Conservation (phyloP, 2,797 vertebrate species). For the Enteromius trimaculatus region DNA sequence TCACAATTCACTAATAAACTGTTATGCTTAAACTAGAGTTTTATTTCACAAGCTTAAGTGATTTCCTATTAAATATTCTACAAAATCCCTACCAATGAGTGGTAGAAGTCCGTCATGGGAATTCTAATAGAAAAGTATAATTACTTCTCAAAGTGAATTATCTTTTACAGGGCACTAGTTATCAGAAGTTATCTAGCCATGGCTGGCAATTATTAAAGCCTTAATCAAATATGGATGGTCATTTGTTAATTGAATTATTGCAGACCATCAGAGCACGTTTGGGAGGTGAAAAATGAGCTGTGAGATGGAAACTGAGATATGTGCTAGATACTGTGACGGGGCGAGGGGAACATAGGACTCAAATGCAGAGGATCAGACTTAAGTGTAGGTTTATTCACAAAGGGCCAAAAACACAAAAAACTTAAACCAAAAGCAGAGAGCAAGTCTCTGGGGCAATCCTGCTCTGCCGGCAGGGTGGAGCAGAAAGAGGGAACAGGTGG, state of each 20-base stretch:
- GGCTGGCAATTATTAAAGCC: conserved; percentile 62
- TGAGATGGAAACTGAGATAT: conserved; percentile 36
- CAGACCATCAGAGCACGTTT: conserved; percentile 59
- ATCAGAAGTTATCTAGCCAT: conserved; percentile 61
- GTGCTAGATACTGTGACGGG: conserved; percentile 17
- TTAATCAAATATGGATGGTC: conserved; percentile 66
- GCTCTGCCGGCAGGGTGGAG: too few species aligned
- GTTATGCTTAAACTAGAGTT: conserved; percentile 54
- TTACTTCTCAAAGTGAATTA: conserved; percentile 65
- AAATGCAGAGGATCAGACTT: too few species aligned
- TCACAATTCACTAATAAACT: conserved; percentile 46
- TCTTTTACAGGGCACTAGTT: conserved; percentile 59
- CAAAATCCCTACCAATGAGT: conserved; percentile 61
- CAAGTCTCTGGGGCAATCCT: too few species aligned
- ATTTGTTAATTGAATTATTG: conserved; percentile 66
- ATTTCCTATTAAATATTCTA: conserved; percentile 59
- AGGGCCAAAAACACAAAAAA: too few species aligned
- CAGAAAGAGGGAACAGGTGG: too few species aligned
- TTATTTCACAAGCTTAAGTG: conserved; percentile 56
- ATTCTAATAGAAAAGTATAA: conserved; percentile 59
- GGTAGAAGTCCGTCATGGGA: conserved; percentile 59
- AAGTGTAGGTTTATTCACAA: too few species aligned
- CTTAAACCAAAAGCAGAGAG: too few species aligned
- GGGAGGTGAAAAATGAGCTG: conserved; percentile 51
- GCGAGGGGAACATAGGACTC: too few species aligned